Evolutionary conservation across 2,797 vertebrate genomes (phyloP).

Genomic region (Sebastes melanostomus): DNA sequence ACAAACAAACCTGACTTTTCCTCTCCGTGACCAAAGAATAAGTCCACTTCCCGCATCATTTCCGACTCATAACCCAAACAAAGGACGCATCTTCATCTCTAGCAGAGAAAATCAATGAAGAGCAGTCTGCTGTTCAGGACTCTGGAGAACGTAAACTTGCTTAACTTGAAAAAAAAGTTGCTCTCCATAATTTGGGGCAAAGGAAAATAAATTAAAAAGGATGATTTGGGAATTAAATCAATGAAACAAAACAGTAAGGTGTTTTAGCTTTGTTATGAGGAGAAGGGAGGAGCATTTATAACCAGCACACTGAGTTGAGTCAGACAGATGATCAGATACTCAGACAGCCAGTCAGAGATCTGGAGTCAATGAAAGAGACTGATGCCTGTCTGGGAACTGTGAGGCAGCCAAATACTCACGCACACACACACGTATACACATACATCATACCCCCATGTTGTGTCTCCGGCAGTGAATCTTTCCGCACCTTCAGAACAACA

Average conservation of each 20-base stretch:
- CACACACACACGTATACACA: background rate
- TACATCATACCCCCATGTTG: slow-evolving; percentile 17
- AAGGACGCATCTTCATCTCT: background rate
- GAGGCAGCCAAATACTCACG: slow-evolving; percentile 22
- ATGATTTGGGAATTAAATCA: background rate
- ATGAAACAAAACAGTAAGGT: background rate
- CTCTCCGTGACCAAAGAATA: background rate
- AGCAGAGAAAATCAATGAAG: background rate
- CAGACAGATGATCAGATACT: slow-evolving; percentile 65
- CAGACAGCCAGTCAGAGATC: slow-evolving; percentile 59
- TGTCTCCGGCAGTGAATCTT: slow-evolving; percentile 54
- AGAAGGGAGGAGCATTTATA: background rate
- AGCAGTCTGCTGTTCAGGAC: background rate
- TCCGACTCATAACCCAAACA: background rate
- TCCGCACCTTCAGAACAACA: slow-evolving; percentile 45
- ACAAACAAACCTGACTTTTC: background rate
- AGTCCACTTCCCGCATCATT: background rate
- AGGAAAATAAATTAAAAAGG: background rate
- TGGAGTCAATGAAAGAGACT: slow-evolving; percentile 57
- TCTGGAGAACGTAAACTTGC: background rate
- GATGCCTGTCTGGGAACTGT: slow-evolving; percentile 53
- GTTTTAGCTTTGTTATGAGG: background rate
- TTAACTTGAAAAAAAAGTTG: background rate
- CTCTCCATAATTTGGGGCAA: background rate
- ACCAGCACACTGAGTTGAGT: slow-evolving; percentile 51